These are phyloP conservation scores for Chlorodrepanis virens DNA, from an alignment of 2,113 vertebrate species.

Conservation along the genomic window DNA sequence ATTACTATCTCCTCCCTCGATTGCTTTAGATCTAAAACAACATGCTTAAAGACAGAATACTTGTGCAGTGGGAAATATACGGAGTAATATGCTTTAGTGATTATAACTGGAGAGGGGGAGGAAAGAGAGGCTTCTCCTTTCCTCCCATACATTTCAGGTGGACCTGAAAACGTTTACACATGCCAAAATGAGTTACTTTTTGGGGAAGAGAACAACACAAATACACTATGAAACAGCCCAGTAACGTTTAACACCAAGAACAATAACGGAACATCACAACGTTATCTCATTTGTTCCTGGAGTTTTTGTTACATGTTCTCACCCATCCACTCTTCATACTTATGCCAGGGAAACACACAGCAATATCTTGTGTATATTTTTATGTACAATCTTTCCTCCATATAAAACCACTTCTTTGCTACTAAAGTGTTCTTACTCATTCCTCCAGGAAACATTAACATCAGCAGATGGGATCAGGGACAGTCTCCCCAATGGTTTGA, in stretches of 20 bases:
- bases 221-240: not conserved
- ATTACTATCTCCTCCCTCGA: not conserved
- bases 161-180: not conserved
- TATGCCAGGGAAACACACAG: not conserved
- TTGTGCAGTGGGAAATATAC: not conserved
- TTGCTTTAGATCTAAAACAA: not conserved
- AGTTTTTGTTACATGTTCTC: not conserved
- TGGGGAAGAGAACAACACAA: not conserved
- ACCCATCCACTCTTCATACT: not conserved
- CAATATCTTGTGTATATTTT: not conserved
- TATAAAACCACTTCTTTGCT: not conserved
- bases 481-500: not conserved
- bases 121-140: not conserved
- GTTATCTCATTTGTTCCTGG: not conserved
- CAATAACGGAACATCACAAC: not conserved
- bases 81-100: not conserved
- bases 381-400: not conserved
- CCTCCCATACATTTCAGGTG: not conserved
- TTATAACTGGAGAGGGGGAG: accelerated
- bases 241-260: not conserved
- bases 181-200: not conserved
- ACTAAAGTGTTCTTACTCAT: not conserved
- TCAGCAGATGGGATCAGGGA: not conserved
- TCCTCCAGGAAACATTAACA: not conserved
- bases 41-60: not conserved